phyloP scores from a whole-genome alignment of 2,113 vertebrate genomes.

The Turdus rufiventris region DNA sequence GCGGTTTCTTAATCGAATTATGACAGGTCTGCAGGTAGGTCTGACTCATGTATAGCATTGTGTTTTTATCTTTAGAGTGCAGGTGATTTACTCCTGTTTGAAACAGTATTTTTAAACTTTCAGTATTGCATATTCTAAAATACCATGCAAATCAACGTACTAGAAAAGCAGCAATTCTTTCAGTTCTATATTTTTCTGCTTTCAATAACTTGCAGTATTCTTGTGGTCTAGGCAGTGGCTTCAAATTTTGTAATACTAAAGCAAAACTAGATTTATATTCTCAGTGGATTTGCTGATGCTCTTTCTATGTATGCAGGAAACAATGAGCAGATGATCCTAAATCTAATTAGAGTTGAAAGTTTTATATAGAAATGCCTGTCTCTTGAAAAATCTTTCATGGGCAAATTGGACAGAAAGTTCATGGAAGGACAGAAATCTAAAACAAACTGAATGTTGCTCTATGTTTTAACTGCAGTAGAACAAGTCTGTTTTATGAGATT shows the following conservation, averaged over 20 bases:
- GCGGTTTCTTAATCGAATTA: not conserved
- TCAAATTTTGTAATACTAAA: not conserved
- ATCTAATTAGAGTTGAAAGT: not conserved
- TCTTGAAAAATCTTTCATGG: not conserved
- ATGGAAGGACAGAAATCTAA: not conserved
- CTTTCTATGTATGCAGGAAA: not conserved
- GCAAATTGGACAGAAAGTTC: not conserved
- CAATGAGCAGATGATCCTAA: not conserved
- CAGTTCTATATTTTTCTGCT: not conserved
- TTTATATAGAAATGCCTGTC: not conserved
- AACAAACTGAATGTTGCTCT: not conserved
- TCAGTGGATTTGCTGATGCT: not conserved
- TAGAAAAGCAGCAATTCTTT: not conserved
- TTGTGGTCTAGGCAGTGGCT: not conserved
- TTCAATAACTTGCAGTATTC: not conserved
- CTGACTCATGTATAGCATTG: not conserved
- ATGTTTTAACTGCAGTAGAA: not conserved
- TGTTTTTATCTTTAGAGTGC: not conserved
- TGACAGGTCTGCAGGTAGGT: not conserved
- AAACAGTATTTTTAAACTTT: not conserved
- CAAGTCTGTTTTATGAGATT: not conserved
- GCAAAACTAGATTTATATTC: not conserved
- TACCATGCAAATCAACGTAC: not conserved
- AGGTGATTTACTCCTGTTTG: not conserved
- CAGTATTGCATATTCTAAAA: not conserved